Base-by-base conservation (phyloP, 2,113 vertebrate species). In the Sapajus apella region DNA sequence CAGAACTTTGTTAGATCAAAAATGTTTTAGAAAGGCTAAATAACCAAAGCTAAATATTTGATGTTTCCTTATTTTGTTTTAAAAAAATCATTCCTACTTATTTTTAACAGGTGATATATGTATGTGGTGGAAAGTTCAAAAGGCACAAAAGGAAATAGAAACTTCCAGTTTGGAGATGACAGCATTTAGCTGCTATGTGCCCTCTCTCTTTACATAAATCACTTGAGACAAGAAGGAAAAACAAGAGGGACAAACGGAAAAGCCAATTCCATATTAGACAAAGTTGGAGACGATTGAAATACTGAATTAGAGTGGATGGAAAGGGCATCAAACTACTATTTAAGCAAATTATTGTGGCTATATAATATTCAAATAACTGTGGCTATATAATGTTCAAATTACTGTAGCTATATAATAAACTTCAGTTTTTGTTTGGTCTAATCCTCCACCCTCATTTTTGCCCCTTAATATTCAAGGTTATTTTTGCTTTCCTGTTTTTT, bases 401-500 rank as follows among this genome's bases (percentile, higher is more conserved):
- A 43, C 32, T 58, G 21, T 55, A n/a, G 6, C n/a, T 82, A 1
- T 81, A 79, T 79, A 61, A 66, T 27, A 89, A 40, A 37, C 13
- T 91, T 79, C 11, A 64, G 12, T 70, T 76, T 85, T 87, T 93
- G 27, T 35, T 77, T 87, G 16, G 16, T 70, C 8, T 86, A 52
- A 6, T 76, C 6, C 2, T 52, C 21, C 25, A 6, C 77, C 10
- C 6, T 95, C 85, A 52, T 58, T 40, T 3, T 30, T 80, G 35
- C 8, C 11, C 21, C 25, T n/a, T 58, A 79, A 76, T 81, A 68
- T 25, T 70, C 9, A 89, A 90, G 7, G 8, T 50, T 94, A 73
- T 58, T 68, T 93, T 90, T 88, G 18, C 8, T 90, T 95, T 20
- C 5, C 87, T 93, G 13, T 50, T 94, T 97, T 89, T 75, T 11